These are phyloP conservation scores for Teleiodes luculella DNA, from an alignment of 2,888 invertebrate genomes.

Conservation along the genomic window DNA sequence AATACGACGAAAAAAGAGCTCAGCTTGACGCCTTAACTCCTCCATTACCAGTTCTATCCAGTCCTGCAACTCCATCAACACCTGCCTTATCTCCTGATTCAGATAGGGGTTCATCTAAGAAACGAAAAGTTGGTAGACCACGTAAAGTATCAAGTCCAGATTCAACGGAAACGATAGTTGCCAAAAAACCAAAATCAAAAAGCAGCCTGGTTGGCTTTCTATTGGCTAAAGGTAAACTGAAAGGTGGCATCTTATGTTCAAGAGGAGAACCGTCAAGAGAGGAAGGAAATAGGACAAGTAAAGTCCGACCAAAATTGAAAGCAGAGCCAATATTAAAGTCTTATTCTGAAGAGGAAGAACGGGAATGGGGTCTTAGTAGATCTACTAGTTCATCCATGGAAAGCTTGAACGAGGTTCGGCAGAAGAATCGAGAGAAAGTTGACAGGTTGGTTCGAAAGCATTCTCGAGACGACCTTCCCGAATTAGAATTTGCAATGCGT, in stretches of 20 bases:
- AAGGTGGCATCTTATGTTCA: conserved; percentile 71
- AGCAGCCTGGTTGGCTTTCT: conserved; percentile 82
- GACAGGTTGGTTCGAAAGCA: conserved; percentile 69
- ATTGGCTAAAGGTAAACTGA: conserved; percentile 81
- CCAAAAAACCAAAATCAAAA: conserved; percentile 87
- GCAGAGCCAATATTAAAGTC: conserved; percentile 83
- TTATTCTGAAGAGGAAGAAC: conserved; percentile 76
- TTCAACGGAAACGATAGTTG: conserved; percentile 88
- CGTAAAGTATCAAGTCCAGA: conserved; percentile 83
- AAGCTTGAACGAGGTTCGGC: conserved; percentile 70
- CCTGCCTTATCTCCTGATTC: conserved; percentile 71
- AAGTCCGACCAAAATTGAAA: conserved; percentile 85
- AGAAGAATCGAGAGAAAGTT: conserved; percentile 71
- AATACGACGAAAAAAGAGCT: conserved; percentile 89
- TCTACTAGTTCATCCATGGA: conserved; percentile 77
- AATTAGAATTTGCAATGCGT: conserved; percentile 62
- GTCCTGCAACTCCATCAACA: conserved; percentile 65
- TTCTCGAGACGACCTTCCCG: conserved; percentile 66
- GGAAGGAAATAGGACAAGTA: conserved; percentile 69
- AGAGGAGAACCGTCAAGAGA: conserved; percentile 76
- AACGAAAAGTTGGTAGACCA: conserved; percentile 90
- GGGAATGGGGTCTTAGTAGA: conserved; percentile 65
- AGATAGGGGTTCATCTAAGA: conserved; percentile 81
- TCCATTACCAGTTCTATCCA: conserved; percentile 61
- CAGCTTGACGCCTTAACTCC: conserved; percentile 86